These are phyloP conservation scores for Mesembrinibis cayennensis DNA, from an alignment of 2,113 vertebrate genomes.

Conservation along the genomic window DNA sequence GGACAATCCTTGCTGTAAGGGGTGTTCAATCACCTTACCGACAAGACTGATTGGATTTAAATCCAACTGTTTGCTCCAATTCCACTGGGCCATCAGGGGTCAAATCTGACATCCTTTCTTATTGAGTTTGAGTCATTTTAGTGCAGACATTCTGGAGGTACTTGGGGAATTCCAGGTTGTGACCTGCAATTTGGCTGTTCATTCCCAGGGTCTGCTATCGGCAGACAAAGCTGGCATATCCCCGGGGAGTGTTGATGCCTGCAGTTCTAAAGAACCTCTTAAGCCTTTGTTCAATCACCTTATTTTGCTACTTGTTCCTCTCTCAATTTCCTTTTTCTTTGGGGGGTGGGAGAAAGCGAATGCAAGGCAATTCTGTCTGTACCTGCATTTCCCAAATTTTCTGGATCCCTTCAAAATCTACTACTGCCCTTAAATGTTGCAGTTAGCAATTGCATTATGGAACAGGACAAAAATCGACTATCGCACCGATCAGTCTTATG, in stretches of 20 bases:
- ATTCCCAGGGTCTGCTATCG: conserved; percentile 33
- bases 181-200: conserved; percentile 52
- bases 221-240: not conserved
- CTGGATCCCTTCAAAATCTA: not conserved
- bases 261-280: not conserved
- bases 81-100: conserved; percentile 50
- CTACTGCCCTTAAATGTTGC: not conserved
- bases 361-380: not conserved
- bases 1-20: conserved; percentile 34
- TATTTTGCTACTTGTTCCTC: not conserved
- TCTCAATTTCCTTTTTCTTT: not conserved
- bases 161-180: conserved; percentile 59
- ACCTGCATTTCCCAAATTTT: not conserved
- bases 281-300: conserved; percentile 26
- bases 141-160: conserved; percentile 33
- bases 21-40: conserved; percentile 5
- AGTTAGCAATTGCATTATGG: not conserved
- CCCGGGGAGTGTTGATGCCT: not conserved
- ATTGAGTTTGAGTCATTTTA: conserved; percentile 58
- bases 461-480: not conserved
- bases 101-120: conserved; percentile 57
- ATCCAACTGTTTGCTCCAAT: conserved; percentile 22
- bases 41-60: conserved; percentile 59
- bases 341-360: not conserved
- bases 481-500: not conserved